Conservation (phyloP, 2,888 invertebrate genomes). For the Archips xylosteana region DNA sequence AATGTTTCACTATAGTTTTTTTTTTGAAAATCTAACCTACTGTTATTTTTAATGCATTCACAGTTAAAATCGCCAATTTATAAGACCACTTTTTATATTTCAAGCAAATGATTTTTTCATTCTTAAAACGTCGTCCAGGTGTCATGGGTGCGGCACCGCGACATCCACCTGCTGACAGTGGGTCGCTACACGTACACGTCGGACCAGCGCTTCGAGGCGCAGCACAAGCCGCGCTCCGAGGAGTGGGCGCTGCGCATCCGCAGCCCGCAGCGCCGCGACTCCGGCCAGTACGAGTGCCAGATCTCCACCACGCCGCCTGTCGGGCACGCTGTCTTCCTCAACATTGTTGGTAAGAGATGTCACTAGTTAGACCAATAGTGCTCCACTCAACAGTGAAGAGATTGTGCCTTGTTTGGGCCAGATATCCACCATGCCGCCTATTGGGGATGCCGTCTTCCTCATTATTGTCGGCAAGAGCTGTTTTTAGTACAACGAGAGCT, state of each 20-base stretch:
- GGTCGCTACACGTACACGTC: slow-evolving; percentile 95
- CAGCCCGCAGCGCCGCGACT: slow-evolving; percentile 91
- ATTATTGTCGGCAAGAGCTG: slow-evolving; percentile 90
- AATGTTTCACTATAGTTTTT: too few species aligned
- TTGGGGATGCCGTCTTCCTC: slow-evolving; percentile 91
- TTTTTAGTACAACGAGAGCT: too few species aligned
- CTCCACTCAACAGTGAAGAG: too few species aligned
- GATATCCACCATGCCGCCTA: slow-evolving; percentile 93
- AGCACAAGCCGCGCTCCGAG: slow-evolving; percentile 94
- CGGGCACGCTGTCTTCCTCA: slow-evolving; percentile 91
- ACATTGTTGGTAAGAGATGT: slow-evolving; percentile 90
- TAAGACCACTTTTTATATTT: too few species aligned
- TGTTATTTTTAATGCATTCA: too few species aligned
- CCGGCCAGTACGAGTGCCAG: slow-evolving; percentile 94
- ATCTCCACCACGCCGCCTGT: slow-evolving; percentile 94
- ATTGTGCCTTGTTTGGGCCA: neutral
- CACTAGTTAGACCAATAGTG: too few species aligned
- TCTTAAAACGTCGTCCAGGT: slow-evolving; percentile 84
- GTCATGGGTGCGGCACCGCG: slow-evolving; percentile 96
- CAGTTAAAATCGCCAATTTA: too few species aligned
- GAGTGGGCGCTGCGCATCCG: slow-evolving; percentile 92
- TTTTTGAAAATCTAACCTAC: too few species aligned
- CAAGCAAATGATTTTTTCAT: too few species aligned
- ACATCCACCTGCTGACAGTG: slow-evolving; percentile 95
- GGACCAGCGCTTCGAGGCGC: slow-evolving; percentile 92